These are phyloP conservation scores for Camptogramma bilineatum DNA, from an alignment of 2,888 invertebrate genomes.

Conservation along the genomic window DNA sequence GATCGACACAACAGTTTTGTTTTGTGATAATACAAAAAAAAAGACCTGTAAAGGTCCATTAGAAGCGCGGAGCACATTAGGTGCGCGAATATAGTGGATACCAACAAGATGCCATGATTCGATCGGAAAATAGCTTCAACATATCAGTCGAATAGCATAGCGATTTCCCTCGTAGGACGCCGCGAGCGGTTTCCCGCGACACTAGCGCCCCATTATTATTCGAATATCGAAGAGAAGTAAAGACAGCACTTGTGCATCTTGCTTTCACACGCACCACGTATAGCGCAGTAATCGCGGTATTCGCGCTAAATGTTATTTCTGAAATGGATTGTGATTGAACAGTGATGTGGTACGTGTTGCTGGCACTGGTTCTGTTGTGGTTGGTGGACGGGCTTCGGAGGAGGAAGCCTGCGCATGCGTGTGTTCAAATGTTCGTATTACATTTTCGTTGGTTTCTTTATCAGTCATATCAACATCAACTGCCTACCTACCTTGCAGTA, in stretches of 20 bases:
- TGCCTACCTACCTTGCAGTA: too few species aligned
- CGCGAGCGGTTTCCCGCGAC: constrained; percentile 49
- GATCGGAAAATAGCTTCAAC: neutral
- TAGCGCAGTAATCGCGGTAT: constrained; percentile 48
- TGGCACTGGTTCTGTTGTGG: constrained; percentile 78
- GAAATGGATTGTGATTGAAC: constrained; percentile 45
- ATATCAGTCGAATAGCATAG: constrained; percentile 7
- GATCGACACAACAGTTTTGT: too few species aligned
- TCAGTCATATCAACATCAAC: neutral
- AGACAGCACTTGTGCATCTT: constrained; percentile 48
- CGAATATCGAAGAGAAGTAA: constrained; percentile 45
- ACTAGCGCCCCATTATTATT: constrained; percentile 51
- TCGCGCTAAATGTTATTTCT: constrained; percentile 36
- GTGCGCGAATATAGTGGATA: too few species aligned
- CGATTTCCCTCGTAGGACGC: constrained; percentile 8
- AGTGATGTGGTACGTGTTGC: constrained; percentile 76
- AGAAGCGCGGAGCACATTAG: too few species aligned
- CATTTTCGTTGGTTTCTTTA: neutral
- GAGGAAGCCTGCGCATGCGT: constrained; percentile 70
- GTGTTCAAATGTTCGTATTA: constrained; percentile 76
- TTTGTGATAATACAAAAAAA: too few species aligned
- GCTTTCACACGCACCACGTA: constrained; percentile 61
- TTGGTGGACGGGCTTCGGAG: constrained; percentile 74
- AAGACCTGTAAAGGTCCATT: too few species aligned
- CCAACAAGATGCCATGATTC: too few species aligned